Base-by-base conservation (phyloP, 2,888 invertebrate species). In the Cheilosia impressa region DNA sequence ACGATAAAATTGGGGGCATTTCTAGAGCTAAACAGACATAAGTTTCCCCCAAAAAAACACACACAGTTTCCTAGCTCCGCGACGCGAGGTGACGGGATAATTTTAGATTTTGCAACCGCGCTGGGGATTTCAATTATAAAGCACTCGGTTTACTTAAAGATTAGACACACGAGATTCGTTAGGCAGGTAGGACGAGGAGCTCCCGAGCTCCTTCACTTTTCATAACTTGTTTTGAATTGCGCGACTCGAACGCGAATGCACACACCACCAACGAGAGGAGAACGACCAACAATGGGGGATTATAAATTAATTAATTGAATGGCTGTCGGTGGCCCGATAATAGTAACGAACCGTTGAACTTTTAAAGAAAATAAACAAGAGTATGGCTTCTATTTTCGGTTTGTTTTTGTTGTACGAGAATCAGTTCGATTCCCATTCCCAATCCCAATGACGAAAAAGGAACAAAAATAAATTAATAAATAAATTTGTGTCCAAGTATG, bases 221-320 rank as follows among this genome's bases (percentile, higher is more conserved):
- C 57, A 69, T 75, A 79, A 84, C 79, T 84, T 79, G 75, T 83
- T 84, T 84, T 79, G 57, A 63, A 79, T 47, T 45, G 41, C 24
- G 38, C 38, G 47, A 75, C 58, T 47, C 50, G 58, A 58, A 72
- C 27, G 68, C 55, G 73, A 80, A 66, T 22, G 50, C 50, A 50
- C 22, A 38, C 22, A 69, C 69, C 57, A 79, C 53, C 69, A 55
- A 60, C 78, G 50, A 41, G 43, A 69, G 4, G 3, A 38, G 13
- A 10, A 47, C 47, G 60, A 41, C 66, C 52, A 72, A 83, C 77
- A 83, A 72, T 63, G 68, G 62, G 83, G 78, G 69, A 79, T 79
- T 73, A 84, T 84, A 79, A 79, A 84, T 84, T 75, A 75, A 84
- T 84, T 84, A 79, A 75, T 84, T 79, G 79, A 71, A 69, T 55